These are phyloP conservation scores for Drosophila antonietae DNA, from an alignment of 2,888 invertebrate species.

Conservation along the genomic window DNA sequence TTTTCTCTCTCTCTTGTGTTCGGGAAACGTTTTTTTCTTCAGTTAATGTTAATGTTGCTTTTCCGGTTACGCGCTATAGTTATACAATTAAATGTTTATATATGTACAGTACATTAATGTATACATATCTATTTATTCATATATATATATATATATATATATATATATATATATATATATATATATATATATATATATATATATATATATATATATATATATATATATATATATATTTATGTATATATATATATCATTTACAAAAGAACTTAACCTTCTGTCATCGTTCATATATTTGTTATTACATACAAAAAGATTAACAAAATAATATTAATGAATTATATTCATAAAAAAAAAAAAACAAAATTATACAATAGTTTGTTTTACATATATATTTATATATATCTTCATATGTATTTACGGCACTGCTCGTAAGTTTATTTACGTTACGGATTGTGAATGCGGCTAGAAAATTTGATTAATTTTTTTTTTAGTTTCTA, in stretches of 20 bases:
- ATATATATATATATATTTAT: slow-evolving; percentile 4
- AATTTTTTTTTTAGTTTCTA: not conserved
- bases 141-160: slow-evolving; percentile 13
- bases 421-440: slow-evolving; percentile 49
- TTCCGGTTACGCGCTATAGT: slow-evolving; percentile 58
- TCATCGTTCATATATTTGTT: slow-evolving; percentile 34
- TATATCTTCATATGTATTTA: slow-evolving; percentile 20
- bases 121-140: slow-evolving; percentile 48
- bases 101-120: slow-evolving; percentile 56
- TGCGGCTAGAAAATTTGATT: slow-evolving; percentile 20
- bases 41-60: slow-evolving; percentile 45
- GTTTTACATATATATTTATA: slow-evolving; percentile 8
- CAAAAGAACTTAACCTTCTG: slow-evolving; percentile 55
- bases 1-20: not conserved
- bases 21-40: slow-evolving; percentile 43
- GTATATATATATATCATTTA: slow-evolving; percentile 61
- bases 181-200: slow-evolving; percentile 36
- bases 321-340: slow-evolving; percentile 40
- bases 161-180: slow-evolving; percentile 30
- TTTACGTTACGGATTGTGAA: slow-evolving; percentile 41
- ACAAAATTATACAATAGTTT: slow-evolving; percentile 36
- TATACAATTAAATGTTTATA: slow-evolving; percentile 65
- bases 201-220: slow-evolving; percentile 45
- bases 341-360: slow-evolving; percentile 19
- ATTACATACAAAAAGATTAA: slow-evolving; percentile 46